Base-by-base conservation (phyloP, 2,113 vertebrate genomes). In the Chrysemys picta region DNA sequence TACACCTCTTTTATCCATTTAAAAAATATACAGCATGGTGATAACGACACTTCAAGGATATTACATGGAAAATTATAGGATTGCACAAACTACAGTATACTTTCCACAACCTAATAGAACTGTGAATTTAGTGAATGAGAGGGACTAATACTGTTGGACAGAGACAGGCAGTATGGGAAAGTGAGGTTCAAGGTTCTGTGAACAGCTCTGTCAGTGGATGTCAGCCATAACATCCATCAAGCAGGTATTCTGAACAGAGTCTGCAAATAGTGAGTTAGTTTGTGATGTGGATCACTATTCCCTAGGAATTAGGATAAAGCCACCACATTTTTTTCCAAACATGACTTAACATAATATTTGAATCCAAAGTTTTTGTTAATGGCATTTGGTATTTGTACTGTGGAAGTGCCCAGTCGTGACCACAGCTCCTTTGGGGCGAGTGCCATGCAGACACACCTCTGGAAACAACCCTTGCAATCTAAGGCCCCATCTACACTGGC, bases 281-380 rank as follows among this genome's bases (percentile, higher is more conserved):
- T 72, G 53, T 59, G 62, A 80, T 92, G 65, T 24, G 25, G 19
- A 86, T 93, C 13, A 3, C 76, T 90, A 4, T 80, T 93, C 0
- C 0, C 47, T 38, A 88, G 59, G 19, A 38, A 91, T 52, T 14
- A 79, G 76, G 89, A 87, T 72, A 10, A 91, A 96, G 88, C 76
- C 29, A 65, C 84, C 80, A 91, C 52, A 80, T 96, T 93, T 93
- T 76, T 35, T 90, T 93, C 91, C 47, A 85, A 83, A 53, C 72
- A 56, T 80, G 53, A 45, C 35, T 52, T 90, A 47, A 50, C 52
- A 80, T 91, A 72, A 87, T 89, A 90, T 93, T 94, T 94, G 90
- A 97, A 95, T 88, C 42, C 79, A 81, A 93, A 87, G 6, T 24
- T 81, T 13, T 52, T 91, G n/a, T 82, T 95, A 87, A 81, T 85